Conservation (phyloP, 1,140 invertebrate genomes). For the Vanessa atalanta region DNA sequence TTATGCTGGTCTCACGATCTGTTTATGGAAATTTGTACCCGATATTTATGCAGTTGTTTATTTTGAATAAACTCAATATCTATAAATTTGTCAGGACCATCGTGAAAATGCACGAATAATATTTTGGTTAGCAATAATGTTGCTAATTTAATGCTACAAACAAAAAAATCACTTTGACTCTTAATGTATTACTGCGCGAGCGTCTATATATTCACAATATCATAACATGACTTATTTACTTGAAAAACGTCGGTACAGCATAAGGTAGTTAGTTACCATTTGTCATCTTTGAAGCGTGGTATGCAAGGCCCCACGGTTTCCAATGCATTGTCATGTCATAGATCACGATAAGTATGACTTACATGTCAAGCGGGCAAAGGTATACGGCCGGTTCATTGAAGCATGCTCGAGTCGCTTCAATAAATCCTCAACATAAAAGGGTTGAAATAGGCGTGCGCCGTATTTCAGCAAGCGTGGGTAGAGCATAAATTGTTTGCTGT, state of each 20-base stretch:
- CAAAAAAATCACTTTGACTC: slow-evolving; percentile 41
- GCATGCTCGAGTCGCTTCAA: slow-evolving; percentile 59
- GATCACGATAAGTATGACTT: slow-evolving; percentile 50
- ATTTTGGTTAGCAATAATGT: slow-evolving; percentile 46
- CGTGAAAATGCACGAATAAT: slow-evolving; percentile 42
- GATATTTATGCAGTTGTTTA: slow-evolving; percentile 62
- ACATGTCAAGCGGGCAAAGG: slow-evolving; percentile 49
- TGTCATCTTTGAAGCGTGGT: slow-evolving; percentile 51
- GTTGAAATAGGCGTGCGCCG: slow-evolving; percentile 63
- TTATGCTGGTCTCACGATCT: slow-evolving; percentile 69
- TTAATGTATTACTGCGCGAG: slow-evolving; percentile 29
- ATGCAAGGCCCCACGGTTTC: slow-evolving; percentile 45
- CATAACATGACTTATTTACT: slow-evolving; percentile 32
- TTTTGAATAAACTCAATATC: slow-evolving; percentile 53
- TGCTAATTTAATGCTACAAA: slow-evolving; percentile 47
- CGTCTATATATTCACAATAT: not conserved
- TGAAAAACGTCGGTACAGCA: slow-evolving; percentile 25
- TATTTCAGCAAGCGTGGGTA: slow-evolving; percentile 69
- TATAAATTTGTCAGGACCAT: slow-evolving; percentile 48
- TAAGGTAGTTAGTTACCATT: slow-evolving; percentile 32
- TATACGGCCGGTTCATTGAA: slow-evolving; percentile 60
- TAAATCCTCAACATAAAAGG: slow-evolving; percentile 74
- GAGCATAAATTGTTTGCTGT: slow-evolving; percentile 65
- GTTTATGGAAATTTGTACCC: slow-evolving; percentile 70
- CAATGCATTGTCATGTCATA: slow-evolving; percentile 54